Evolutionary conservation across 2,888 invertebrate genomes (phyloP), one percentile per base, ranked within the genome.

Genomic region (Perithous albicinctus): DNA sequence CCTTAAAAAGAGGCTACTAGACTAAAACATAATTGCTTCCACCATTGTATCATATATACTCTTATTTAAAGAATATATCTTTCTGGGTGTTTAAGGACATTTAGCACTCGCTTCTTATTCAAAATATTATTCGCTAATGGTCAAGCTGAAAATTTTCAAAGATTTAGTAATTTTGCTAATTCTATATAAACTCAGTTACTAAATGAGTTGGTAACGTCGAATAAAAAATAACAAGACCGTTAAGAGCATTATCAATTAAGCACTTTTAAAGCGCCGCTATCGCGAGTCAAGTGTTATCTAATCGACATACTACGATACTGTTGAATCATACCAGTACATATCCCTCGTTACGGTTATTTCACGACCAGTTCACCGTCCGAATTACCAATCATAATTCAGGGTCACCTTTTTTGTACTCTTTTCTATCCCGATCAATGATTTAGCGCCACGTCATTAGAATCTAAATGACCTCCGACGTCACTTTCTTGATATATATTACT

Each of bases 341-440:
- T 67, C 18, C 18, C 35, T 61, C 10, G 10, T 35, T 35, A 61
- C 35, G 35, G 18, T 18, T 5, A 26, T 61, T 61, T 61, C 59
- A 61, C 35, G 59, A 61, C 35, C 59, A 61, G 29, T 61, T 61
- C 35, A 35, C 35, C 26, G 32, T 20, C 35, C 35, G 59, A 7
- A 32, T 20, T 35, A 20, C 35, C 35, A n/a, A 35, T 61, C 18
- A 35, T 18, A 7, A 61, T 61, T 61, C 59, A 35, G 1, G 59
- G 35, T 18, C 35, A 61, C 8, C 15, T 56, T 29, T 35, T 61
- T 35, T 20, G 15, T 56, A 56, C n/a, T 20, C 32, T 32, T 56
- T 56, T 56, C 15, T 5, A 29, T 29, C 7, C 2, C 32, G 26
- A 32, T 56, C 15, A 5, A 29, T 15, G 29, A 56, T 51, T 48